Percentiles rank a stretch among this genome's conserved stretches.
phyloP scores from a whole-genome alignment of 2,113 vertebrate genomes.

The Aspidoscelis tigris region DNA sequence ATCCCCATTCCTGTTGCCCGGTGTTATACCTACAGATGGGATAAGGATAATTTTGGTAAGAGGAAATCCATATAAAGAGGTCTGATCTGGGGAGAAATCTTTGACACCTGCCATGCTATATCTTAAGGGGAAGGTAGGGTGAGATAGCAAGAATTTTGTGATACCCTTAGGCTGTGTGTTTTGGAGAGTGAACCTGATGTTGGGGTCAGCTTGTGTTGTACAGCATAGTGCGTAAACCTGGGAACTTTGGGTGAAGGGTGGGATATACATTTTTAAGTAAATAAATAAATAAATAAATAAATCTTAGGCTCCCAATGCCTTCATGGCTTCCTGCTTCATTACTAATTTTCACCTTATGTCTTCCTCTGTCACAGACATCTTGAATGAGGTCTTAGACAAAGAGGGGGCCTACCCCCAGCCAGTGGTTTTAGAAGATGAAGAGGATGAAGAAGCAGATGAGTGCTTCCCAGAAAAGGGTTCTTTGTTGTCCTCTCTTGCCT shows the following conservation, averaged over 20 bases:
- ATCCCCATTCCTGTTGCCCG: conserved; percentile 87
- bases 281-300: neutral
- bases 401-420: conserved; percentile 72
- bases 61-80: fast-evolving
- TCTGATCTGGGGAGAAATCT: neutral
- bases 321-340: fast-evolving
- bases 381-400: conserved; percentile 86
- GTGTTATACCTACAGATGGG: conserved; percentile 91
- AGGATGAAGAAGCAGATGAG: conserved; percentile 69
- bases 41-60: conserved; percentile 96
- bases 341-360: neutral
- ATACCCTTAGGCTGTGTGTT: neutral
- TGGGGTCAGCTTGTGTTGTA: neutral
- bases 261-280: too few species aligned
- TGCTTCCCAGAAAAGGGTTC: conserved; percentile 65
- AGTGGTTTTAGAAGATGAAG: conserved; percentile 69
- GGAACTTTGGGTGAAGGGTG: too few species aligned
- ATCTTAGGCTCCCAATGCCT: neutral
- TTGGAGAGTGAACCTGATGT: too few species aligned
- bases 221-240: too few species aligned
- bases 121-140: neutral
- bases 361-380: conserved; percentile 80
- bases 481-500: conserved; percentile 75
- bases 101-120: neutral
- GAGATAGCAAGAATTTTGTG: neutral